A percentile compares a stretch with the other conserved stretches of the same genome.
Evolutionary conservation across 2,113 vertebrate species (phyloP).

Genomic region (cattle (Bos taurus)): ARS-UCD2.0 NC_037343.1:42907501-42908000

Average conservation of each 20-base stretch:
- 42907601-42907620: not conserved
- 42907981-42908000: not conserved
- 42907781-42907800: slow-evolving; percentile 48
- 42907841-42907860: slow-evolving; percentile 50
- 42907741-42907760: not conserved
- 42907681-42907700: not conserved
- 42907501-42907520: not conserved
- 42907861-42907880: not conserved
- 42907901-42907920: not conserved
- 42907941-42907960: slow-evolving; percentile 19
- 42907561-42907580: not conserved
- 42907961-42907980: not conserved
- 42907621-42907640: not conserved
- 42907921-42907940: not conserved
- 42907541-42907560: not conserved
- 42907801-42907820: slow-evolving; percentile 6
- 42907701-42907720: not conserved
- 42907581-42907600: not conserved
- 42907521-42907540: slow-evolving; percentile 8
- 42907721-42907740: not conserved
- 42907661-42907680: not conserved
- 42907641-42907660: not conserved
- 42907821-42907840: slow-evolving; percentile 13
- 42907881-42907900: slow-evolving; percentile 53
- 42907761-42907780: slow-evolving; percentile 26